phyloP scores from a whole-genome alignment of 2,113 vertebrate genomes.

The Pterocles gutturalis region DNA sequence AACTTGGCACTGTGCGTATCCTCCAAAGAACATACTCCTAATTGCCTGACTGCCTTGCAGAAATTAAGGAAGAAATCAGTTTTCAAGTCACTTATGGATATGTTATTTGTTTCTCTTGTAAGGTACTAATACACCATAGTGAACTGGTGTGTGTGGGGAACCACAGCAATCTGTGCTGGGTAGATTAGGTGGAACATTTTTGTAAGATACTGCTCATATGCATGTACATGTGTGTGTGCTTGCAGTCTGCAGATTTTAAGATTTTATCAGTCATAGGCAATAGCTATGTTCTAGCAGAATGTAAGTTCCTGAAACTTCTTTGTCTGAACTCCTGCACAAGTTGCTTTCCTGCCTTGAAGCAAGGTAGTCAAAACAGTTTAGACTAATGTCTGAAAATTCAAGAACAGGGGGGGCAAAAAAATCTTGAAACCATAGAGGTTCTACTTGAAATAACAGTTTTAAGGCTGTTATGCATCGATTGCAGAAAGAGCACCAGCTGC shows the following conservation, averaged over 20 bases:
- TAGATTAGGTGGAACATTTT: neutral
- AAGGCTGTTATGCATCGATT: neutral
- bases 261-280: neutral
- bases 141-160: neutral
- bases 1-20: neutral
- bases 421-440: neutral
- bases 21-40: neutral
- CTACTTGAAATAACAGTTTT: neutral
- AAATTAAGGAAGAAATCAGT: neutral
- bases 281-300: neutral
- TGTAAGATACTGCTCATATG: neutral
- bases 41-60: neutral
- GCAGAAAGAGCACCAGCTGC: neutral
- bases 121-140: neutral
- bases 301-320: neutral
- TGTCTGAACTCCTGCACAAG: neutral
- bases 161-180: neutral
- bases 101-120: neutral
- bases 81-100: neutral
- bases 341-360: neutral
- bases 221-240: accelerated
- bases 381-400: neutral
- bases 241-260: neutral
- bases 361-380: neutral
- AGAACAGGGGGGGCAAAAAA: neutral